Evolutionary conservation across 1,140 invertebrate genomes (phyloP), one percentile per base, ranked within the genome.

Genomic region (Drosophila orosa): DNA sequence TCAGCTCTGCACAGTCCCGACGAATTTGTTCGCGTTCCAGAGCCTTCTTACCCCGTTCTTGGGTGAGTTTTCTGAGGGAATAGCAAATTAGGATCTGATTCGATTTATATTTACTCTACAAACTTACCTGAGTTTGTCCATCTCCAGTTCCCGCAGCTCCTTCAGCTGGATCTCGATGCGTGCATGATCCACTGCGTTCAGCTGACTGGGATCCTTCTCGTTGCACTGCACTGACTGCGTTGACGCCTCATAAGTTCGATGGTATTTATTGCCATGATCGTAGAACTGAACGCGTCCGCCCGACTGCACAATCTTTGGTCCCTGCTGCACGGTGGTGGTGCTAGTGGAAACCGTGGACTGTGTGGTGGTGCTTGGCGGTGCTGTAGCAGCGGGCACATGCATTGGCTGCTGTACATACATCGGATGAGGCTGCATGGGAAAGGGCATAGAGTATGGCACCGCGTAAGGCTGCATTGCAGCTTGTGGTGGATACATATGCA

Each of bases 261-360:
- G 44, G 55, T 87, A 90, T 40, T 90, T 91, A 50, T 91, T 91
- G 22, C 90, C 80, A 25, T 91, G 91, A 63, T 91, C 90, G 45
- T 84, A 91, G 44, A 84, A 91, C 39, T 91, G 79, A n/a, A 91
- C 83, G 12, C 50, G 76, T 5, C 47, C 66, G 3, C 39, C 60
- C 3, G 55, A 19, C 15, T 45, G 52, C 25, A 19, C 60, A 8
- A 24, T 40, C 45, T 12, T 54, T 40, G 9, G n/a, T 27, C 29
- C 42, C n/a, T 29, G 39, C n/a, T 63, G 50, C 48, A 55, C 3
- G 6, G 52, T 31, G 33, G 42, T 57, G 0, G 81, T 73, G 19
- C 37, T 55, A 0, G 71, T 71, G 25, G 84, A 65, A 8, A 62
- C 55, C 13, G 54, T 25, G 1, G 68, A 59, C 2, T 75, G 50